Evolutionary conservation across 2,797 vertebrate species (phyloP), one percentile per base, ranked within the genome.

Genomic region (Heteromormyrus szaboi): DNA sequence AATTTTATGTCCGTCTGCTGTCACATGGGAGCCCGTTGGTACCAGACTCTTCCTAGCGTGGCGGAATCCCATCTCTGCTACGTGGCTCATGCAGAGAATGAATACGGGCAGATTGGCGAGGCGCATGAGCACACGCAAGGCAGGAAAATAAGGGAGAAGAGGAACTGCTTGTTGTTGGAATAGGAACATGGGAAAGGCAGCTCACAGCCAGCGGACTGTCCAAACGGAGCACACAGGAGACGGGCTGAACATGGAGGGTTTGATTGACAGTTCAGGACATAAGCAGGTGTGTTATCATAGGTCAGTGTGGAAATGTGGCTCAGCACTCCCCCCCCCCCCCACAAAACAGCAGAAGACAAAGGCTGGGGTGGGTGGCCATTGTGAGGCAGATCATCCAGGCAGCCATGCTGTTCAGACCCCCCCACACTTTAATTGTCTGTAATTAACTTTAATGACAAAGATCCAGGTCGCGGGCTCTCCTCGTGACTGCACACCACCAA

Each of bases 371-470:
- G 85, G 33, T 5, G 29, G 17, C 3, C 50, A n/a, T 51, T 93
- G 93, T 93, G 92, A 91, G 93, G 91, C 92, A 90, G 93, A 96
- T 95, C 93, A 93, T 95, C 94, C 92, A 44, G 72, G 72, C 93
- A 90, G 93, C 90, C 94, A 93, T 86, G 53, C 93, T 94, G 94
- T 93, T 92, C 90, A 92, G 93, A 94, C 94, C 94, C 17, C 53
- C n/a, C 94, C 94, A 90, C 92, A 93, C 96, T 96, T 95, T 96
- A 97, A 97, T 97, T 96, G 93, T 93, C 94, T 89, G 92, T 94
- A 96, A 97, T 97, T 97, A 97, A 95, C 96, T 93, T 95, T 95
- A 94, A 94, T 95, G 95, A 95, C 92, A 93, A 53, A n/a, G 92
- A 92, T 90, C 88, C 89, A 92, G 90, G 92, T 91, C 89, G 83